Evolutionary conservation across 1,140 invertebrate genomes (phyloP).

Genomic region (Carcinoscorpius rotundicauda): DNA sequence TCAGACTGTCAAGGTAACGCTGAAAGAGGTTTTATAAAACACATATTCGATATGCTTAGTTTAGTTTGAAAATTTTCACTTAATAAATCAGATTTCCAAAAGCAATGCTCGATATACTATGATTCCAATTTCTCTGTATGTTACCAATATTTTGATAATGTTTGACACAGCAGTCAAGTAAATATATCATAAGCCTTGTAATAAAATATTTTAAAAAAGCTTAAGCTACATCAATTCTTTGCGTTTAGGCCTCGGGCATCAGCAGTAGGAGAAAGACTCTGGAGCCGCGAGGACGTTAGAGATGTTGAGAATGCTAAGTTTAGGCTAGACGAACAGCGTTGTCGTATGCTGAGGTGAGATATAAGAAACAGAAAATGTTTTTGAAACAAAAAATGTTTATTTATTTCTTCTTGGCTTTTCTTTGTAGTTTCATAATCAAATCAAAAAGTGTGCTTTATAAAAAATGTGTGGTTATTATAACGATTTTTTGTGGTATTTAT

Average conservation of each 20-base stretch:
- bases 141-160: too few species aligned
- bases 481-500: not conserved
- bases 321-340: conserved; percentile 23
- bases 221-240: not conserved
- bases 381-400: too few species aligned
- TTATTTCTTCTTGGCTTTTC: too few species aligned
- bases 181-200: not conserved
- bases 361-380: too few species aligned
- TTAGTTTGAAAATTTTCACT: too few species aligned
- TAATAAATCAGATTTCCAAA: too few species aligned
- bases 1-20: too few species aligned
- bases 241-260: conserved; percentile 41
- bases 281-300: conserved; percentile 42
- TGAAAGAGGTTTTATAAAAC: too few species aligned
- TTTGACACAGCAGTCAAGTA: not conserved
- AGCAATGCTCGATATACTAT: too few species aligned
- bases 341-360: conserved; percentile 20
- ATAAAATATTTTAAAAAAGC: not conserved
- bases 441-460: not conserved
- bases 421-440: not conserved
- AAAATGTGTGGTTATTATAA: not conserved
- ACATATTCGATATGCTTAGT: too few species aligned
- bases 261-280: conserved; percentile 70
- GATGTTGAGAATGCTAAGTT: conserved; percentile 8
- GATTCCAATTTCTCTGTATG: too few species aligned